Base-by-base conservation (phyloP, 1,140 invertebrate genomes). In the Amphibalanus amphitrite region DNA sequence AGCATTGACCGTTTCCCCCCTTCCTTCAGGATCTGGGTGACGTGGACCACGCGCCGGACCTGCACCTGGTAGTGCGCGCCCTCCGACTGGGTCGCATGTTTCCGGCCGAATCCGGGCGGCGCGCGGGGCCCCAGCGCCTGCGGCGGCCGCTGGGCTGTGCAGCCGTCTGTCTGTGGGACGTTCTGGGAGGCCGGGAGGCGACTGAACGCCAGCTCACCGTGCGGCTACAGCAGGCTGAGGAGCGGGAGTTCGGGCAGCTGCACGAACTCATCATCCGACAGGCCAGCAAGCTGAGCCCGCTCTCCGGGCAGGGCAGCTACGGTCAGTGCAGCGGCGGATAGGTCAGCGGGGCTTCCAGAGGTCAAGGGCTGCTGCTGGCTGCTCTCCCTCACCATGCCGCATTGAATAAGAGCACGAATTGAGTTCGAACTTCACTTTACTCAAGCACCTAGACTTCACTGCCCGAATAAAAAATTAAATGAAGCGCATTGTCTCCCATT, bases 211-310 rank as follows among this genome's bases (percentile, higher is more conserved):
- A 59, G 69, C 70, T 77, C 28, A 70, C 75, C 77, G 82, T 77
- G 75, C 90, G 87, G 85, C 86, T 93, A 0, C 92, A 87, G 75
- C 89, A 90, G 82, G 87, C 88, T 64, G 92, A 93, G 78, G 93
- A 96, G 78, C 93, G 92, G 80, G 92, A 96, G 76, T 95, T 92
- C 75, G 87, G 90, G 79, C 88, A 92, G 76, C 79, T 95, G 70
- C 92, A 93, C 79, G 92, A 96, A 76, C 86, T 91, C 76, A 85
- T 95, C 17, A 92, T 95, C 73, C 86, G 85, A 10, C 65, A 67
- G 81, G 87, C 82, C n/a, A 88, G 86, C 75, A 94, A 93, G 79
- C 93, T 87, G 76, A 92, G 86, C 73, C 87, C 88, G 29, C 76
- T 91, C 69, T 87, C 89, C 0, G 87, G 88, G 68, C 86, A 87